These are phyloP conservation scores for Hemaris fuciformis DNA, from an alignment of 2,888 invertebrate genomes.

Conservation along the genomic window DNA sequence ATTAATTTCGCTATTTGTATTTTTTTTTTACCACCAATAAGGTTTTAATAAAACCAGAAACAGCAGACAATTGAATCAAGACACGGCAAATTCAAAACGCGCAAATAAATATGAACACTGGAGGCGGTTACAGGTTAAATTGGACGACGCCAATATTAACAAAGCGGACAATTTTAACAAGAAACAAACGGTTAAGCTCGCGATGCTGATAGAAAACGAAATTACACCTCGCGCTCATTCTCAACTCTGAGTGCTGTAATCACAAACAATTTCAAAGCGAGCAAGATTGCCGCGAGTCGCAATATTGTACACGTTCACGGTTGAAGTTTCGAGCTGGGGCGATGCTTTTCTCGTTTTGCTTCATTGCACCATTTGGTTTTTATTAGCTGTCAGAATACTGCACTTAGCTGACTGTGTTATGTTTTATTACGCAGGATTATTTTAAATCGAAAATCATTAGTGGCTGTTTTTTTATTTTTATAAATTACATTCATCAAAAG, in stretches of 20 bases:
- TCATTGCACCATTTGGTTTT: background rate
- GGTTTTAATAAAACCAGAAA: too few species aligned
- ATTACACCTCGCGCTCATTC: constrained; percentile 52
- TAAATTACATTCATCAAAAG: too few species aligned
- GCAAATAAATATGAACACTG: background rate
- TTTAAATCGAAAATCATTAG: too few species aligned
- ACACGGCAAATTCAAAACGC: background rate
- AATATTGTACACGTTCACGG: constrained; percentile 40
- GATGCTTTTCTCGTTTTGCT: background rate
- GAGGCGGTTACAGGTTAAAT: background rate
- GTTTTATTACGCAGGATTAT: too few species aligned
- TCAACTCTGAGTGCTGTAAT: constrained; percentile 59
- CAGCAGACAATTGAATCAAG: background rate
- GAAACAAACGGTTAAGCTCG: constrained; percentile 40
- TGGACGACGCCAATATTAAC: constrained; percentile 1
- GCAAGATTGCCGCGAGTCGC: constrained; percentile 61
- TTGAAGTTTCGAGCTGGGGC: constrained; percentile 15
- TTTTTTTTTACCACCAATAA: too few species aligned
- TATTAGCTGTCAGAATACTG: background rate
- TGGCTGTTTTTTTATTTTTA: too few species aligned
- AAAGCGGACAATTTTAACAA: constrained; percentile 45
- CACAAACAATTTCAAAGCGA: constrained; percentile 66
- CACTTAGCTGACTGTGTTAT: background rate
- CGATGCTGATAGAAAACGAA: constrained; percentile 48
- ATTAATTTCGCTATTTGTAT: too few species aligned